Conservation (phyloP, 2,888 invertebrate genomes). For the Campoplex nolae region DNA sequence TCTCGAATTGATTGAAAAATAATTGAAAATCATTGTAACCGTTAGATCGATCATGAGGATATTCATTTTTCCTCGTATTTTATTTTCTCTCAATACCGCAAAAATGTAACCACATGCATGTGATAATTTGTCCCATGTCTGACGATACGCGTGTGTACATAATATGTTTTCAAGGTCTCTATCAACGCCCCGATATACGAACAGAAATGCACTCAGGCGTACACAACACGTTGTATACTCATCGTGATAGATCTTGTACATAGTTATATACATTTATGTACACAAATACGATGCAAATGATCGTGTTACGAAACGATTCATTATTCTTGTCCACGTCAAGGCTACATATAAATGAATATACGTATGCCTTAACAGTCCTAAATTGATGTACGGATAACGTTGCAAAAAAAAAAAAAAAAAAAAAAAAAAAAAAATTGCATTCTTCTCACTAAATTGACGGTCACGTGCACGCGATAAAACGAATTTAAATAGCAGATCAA, state of each 20-base stretch:
- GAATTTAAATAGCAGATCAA: not conserved
- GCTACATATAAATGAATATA: constrained; percentile 36
- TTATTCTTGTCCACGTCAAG: constrained; percentile 75
- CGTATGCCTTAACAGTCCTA: no score
- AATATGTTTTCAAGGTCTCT: constrained; percentile 80
- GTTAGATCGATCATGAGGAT: not conserved
- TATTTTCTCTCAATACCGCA: not conserved
- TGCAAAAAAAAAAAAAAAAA: not conserved
- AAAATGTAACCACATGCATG: constrained; percentile 22
- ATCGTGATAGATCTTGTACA: constrained; percentile 31
- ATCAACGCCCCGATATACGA: constrained; percentile 33
- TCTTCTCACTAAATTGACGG: constrained; percentile 2
- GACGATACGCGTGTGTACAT: constrained; percentile 64
- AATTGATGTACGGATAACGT: constrained; percentile 14
- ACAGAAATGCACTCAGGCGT: constrained; percentile 37
- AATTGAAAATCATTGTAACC: not conserved
- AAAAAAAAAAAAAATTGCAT: not conserved
- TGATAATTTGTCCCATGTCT: constrained; percentile 23
- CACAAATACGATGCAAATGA: constrained; percentile 63
- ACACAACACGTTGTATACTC: constrained; percentile 38
- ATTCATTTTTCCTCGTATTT: constrained; percentile 1
- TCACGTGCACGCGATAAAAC: not conserved
- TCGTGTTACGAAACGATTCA: constrained; percentile 76
- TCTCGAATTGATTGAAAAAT: constrained; percentile 17
- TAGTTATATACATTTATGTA: constrained; percentile 22